These are phyloP conservation scores for Dendrocopos noguchii DNA, from an alignment of 2,113 vertebrate species.

Conservation along the genomic window DNA sequence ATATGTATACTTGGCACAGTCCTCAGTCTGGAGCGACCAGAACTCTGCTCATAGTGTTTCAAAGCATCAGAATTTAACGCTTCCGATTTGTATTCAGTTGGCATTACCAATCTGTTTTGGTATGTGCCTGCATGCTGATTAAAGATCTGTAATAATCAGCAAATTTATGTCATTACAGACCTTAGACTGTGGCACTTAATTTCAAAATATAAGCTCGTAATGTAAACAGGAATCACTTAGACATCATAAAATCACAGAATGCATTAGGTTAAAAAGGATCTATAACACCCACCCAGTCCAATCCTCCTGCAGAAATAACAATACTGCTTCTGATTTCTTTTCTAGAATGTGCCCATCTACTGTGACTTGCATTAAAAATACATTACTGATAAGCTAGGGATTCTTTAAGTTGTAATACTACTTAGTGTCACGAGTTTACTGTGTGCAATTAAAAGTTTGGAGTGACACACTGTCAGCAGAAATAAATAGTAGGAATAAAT, in stretches of 20 bases:
- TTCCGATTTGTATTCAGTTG: conserved; percentile 29
- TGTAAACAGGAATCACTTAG: background rate
- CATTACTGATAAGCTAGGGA: background rate
- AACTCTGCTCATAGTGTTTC: background rate
- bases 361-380: background rate
- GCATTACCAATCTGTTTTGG: conserved; percentile 20
- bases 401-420: background rate
- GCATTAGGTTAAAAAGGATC: no score
- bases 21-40: background rate
- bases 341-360: background rate
- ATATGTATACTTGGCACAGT: background rate
- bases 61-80: conserved; percentile 20
- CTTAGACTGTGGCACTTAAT: background rate
- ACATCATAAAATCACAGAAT: no score
- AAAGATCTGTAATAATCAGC: conserved; percentile 42
- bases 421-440: background rate
- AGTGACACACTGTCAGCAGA: background rate
- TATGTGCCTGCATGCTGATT: background rate
- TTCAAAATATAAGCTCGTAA: background rate
- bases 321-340: background rate
- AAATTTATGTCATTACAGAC: conserved; percentile 12
- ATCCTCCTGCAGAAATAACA: background rate
- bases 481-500: background rate
- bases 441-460: background rate
- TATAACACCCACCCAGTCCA: no score